phyloP scores from a whole-genome alignment of 2,113 vertebrate species.

The Poeciliopsis turrubarensis region DNA sequence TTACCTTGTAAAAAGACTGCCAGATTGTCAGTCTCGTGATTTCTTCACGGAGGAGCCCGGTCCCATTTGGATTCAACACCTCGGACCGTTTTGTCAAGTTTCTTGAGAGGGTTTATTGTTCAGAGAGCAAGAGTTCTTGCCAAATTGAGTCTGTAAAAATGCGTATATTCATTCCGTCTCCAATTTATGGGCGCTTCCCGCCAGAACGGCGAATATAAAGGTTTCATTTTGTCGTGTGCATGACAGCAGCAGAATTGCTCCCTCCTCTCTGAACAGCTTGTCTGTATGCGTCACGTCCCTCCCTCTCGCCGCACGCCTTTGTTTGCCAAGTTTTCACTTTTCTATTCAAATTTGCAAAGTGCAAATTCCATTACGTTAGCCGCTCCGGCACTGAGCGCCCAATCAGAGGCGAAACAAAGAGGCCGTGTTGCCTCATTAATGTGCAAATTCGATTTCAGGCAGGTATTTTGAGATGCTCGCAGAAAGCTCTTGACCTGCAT shows the following conservation, averaged over 20 bases:
- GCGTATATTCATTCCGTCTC: neutral
- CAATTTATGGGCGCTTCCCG: neutral
- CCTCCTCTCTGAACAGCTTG: constrained; percentile 11
- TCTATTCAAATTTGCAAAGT: constrained; percentile 47
- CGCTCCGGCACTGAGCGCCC: constrained; percentile 19
- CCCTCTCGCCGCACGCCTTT: constrained; percentile 9
- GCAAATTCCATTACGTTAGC: constrained; percentile 44
- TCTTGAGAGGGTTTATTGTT: neutral
- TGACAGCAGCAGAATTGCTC: neutral
- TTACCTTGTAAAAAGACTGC: neutral
- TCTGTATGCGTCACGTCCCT: neutral
- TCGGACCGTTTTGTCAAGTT: neutral
- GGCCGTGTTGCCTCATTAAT: constrained; percentile 42
- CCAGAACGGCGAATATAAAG: neutral
- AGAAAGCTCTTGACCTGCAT: constrained; percentile 31
- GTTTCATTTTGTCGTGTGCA: neutral
- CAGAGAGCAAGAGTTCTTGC: neutral
- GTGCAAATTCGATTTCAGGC: constrained; percentile 50
- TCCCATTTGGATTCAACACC: neutral
- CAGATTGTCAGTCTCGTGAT: neutral
- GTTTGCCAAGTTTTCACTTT: constrained; percentile 29
- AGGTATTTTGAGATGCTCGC: constrained; percentile 32
- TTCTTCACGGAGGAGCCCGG: neutral
- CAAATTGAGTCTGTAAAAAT: neutral
- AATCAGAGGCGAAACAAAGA: constrained; percentile 45